Base-by-base conservation (phyloP, 2,797 vertebrate genomes). In the Pagetopsis macropterus region DNA sequence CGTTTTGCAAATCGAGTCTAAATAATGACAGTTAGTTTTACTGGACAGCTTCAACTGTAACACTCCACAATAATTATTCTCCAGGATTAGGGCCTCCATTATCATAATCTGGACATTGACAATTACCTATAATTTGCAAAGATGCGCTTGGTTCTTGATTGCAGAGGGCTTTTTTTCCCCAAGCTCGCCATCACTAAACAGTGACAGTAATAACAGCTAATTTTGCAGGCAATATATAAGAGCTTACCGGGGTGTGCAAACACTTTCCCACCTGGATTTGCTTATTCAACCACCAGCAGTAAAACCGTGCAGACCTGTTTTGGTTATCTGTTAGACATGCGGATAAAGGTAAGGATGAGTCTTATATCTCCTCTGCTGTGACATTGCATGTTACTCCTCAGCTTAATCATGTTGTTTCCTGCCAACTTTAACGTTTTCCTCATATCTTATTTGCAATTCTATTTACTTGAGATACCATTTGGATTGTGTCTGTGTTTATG, bases 81-180 rank as follows among this genome's bases (percentile, higher is more conserved):
- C 94, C 96, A 97, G 97, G 97, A 98, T 99, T 98, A 99, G 96
- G 82, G 96, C 96, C 95, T 92, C 96, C 96, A 99, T 99, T 99
- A 99, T 99, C 97, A 99, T 99, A 99, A 99, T 99, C 97, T 98
- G 98, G 98, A 98, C 98, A 98, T 98, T 99, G 97, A 98, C 97
- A 99, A 99, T 99, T 99, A 98, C 98, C 96, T 98, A 97, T 97
- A 97, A 99, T 99, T 99, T 98, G 96, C 97, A 98, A 98, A 99
- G 97, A 99, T 99, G 97, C 97, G 96, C 96, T 96, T 95, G 96
- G 96, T 98, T 98, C 97, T 97, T 99, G 97, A 99, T 99, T 99
- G 98, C 97, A 96, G 96, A 96, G 94, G 93, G 76, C 91, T 95
- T 96, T 95, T 96, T 77, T 70, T 61, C 8, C 33, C 15, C 82